phyloP scores from a whole-genome alignment of 2,113 vertebrate species.

The Bombycilla garrulus region DNA sequence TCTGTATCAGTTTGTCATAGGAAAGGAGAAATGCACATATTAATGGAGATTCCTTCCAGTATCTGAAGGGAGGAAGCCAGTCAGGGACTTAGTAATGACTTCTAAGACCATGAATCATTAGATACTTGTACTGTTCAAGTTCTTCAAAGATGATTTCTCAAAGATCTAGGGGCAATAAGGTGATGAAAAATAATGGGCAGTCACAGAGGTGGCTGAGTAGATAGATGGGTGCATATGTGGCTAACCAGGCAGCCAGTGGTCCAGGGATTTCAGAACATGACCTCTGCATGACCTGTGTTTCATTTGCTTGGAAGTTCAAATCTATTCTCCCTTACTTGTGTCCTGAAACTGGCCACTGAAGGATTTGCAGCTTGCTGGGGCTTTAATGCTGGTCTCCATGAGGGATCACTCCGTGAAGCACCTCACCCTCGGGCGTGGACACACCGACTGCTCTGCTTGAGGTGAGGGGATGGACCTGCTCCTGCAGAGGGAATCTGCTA shows the following conservation, averaged over 20 bases:
- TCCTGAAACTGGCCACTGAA: background rate
- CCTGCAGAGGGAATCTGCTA: background rate
- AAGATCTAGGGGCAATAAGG: background rate
- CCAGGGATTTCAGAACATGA: background rate
- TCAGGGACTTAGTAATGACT: background rate
- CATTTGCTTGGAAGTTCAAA: background rate
- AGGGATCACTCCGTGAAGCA: background rate
- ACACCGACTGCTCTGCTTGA: background rate
- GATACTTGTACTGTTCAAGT: background rate
- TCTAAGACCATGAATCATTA: background rate
- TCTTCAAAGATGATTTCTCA: background rate
- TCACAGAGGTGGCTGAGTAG: background rate
- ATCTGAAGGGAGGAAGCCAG: background rate
- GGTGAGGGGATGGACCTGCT: background rate
- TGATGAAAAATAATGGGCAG: background rate
- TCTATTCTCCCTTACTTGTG: background rate
- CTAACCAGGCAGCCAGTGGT: background rate
- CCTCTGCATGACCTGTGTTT: background rate
- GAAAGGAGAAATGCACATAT: background rate
- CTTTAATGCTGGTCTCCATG: background rate
- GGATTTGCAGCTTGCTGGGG: background rate
- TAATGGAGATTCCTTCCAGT: background rate
- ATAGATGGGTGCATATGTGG: background rate
- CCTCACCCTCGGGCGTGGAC: rapidly evolving
- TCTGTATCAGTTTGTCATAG: background rate